Conservation (phyloP, 2,113 vertebrate genomes). For the Empidonax traillii region DNA sequence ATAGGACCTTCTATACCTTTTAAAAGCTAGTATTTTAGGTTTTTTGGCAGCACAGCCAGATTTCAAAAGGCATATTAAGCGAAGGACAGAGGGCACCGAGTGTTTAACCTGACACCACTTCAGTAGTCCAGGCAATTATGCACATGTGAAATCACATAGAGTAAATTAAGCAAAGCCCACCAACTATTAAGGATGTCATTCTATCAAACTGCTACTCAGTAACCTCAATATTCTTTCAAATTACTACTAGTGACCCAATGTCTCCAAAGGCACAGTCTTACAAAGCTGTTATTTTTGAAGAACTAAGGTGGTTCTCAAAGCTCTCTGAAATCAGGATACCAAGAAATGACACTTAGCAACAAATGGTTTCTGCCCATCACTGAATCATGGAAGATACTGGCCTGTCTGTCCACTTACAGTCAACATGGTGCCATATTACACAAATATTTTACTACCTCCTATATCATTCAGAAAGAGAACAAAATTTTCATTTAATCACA, state of each 20-base stretch:
- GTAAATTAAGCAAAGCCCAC: not conserved
- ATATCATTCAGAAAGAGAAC: not conserved
- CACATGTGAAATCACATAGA: accelerated
- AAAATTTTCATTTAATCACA: not conserved
- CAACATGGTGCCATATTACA: not conserved
- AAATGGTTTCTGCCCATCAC: not conserved
- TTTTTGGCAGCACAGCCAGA: not conserved
- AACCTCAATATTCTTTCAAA: not conserved
- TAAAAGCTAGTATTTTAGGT: not conserved
- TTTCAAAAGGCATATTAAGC: not conserved
- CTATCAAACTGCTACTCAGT: not conserved
- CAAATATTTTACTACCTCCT: not conserved
- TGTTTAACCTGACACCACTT: not conserved
- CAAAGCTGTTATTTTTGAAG: not conserved
- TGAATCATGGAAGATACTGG: not conserved
- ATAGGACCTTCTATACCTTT: not conserved
- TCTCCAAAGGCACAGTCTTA: not conserved
- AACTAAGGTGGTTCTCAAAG: not conserved
- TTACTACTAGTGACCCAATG: not conserved
- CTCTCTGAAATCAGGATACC: not conserved
- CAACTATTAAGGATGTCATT: not conserved
- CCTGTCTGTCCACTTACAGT: not conserved
- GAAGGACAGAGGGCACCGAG: not conserved
- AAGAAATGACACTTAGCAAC: not conserved
- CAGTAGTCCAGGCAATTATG: not conserved